A percentile compares a stretch with the other conserved stretches of the same genome.
These are phyloP conservation scores for Dryadula phaetusa DNA, from an alignment of 2,888 invertebrate genomes.

Conservation along the genomic window DNA sequence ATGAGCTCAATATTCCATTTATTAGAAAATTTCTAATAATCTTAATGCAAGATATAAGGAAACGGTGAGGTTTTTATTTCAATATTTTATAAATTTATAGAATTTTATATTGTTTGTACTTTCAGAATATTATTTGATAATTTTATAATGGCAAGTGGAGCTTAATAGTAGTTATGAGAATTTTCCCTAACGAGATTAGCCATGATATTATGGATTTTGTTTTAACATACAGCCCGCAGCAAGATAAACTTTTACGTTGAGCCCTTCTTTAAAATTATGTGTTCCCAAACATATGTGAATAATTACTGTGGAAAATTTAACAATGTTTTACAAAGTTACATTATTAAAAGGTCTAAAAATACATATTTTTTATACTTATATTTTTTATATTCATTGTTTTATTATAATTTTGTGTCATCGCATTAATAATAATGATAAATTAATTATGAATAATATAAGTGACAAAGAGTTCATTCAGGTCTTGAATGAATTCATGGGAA, in stretches of 20 bases:
- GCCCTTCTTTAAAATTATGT: background rate
- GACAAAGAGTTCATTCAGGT: background rate
- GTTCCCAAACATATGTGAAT: background rate
- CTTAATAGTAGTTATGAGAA: background rate
- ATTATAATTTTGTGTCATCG: too few species aligned
- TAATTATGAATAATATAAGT: too few species aligned
- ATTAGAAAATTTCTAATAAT: constrained; percentile 48
- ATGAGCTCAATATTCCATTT: constrained; percentile 46
- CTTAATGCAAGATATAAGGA: constrained; percentile 47
- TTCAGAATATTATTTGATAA: background rate
- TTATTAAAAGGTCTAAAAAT: too few species aligned
- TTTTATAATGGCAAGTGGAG: too few species aligned
- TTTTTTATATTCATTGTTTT: too few species aligned
- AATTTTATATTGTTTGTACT: too few species aligned
- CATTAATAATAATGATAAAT: too few species aligned
- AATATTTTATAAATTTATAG: background rate
- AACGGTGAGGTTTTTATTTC: constrained; percentile 42
- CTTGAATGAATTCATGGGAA: background rate
- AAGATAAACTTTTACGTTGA: background rate
- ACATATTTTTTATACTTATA: too few species aligned
- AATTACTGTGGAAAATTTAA: background rate
- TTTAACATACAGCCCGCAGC: background rate
- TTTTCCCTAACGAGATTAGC: background rate
- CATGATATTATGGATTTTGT: background rate
- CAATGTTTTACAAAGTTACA: background rate